Evolutionary conservation across 2,888 invertebrate species (phyloP).

Genomic region (Agrypnus murinus): DNA sequence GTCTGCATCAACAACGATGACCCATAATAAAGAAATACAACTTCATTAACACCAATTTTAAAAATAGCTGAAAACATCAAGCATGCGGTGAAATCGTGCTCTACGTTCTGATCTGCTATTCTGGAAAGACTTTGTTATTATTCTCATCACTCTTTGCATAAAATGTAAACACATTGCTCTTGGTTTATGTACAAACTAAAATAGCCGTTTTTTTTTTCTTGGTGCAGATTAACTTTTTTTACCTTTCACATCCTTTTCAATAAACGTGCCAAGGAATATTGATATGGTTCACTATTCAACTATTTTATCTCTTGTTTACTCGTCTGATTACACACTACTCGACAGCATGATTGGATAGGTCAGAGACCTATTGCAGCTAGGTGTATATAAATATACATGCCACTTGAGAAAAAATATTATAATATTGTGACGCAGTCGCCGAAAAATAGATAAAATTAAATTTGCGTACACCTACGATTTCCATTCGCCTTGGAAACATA

Average conservation of each 20-base stretch:
- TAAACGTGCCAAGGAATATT: no score
- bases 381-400: conserved; percentile 17
- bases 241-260: no score
- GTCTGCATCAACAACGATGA: conserved; percentile 42
- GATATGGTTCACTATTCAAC: no score
- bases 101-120: no score
- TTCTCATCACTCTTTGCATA: no score
- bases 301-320: neutral
- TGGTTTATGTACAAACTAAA: no score
- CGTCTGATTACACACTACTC: conserved; percentile 36
- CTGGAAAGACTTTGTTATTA: no score
- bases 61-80: conserved; percentile 30
- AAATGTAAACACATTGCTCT: no score
- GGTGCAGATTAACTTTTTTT: no score
- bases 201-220: no score
- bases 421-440: conserved; percentile 19
- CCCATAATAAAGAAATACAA: conserved; percentile 41
- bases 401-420: conserved; percentile 15
- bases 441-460: conserved; percentile 21
- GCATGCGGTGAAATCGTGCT: conserved; percentile 36
- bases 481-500: neutral
- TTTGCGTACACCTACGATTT: conserved; percentile 4
- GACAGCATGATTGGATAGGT: conserved; percentile 44
- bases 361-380: conserved; percentile 33
- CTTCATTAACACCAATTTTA: conserved; percentile 32